Conservation (phyloP, 2,113 vertebrate genomes). For the Garra rufa region DNA sequence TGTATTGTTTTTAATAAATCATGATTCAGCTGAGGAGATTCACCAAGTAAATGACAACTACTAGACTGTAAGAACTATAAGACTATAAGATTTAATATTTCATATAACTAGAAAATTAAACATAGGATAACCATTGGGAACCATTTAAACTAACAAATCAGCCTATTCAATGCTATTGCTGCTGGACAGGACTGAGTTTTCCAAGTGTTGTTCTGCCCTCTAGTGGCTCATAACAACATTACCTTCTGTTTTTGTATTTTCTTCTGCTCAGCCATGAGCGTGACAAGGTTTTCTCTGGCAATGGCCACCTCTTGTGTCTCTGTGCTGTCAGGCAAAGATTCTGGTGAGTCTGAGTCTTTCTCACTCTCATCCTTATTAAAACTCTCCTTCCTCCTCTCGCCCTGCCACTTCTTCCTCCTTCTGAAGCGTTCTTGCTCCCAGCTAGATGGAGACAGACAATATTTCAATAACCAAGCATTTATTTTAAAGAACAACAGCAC, state of each 20-base stretch:
- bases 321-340: slow-evolving; percentile 78
- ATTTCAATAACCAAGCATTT: background rate
- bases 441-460: slow-evolving; percentile 63
- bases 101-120: background rate
- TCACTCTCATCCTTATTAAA: slow-evolving; percentile 83
- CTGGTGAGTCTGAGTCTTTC: slow-evolving; percentile 83
- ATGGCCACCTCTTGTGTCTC: slow-evolving; percentile 81
- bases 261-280: slow-evolving; percentile 82
- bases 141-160: background rate
- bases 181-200: background rate
- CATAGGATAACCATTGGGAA: background rate
- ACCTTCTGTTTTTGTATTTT: slow-evolving; percentile 85
- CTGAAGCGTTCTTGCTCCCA: slow-evolving; percentile 86
- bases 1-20: no score
- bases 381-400: slow-evolving; percentile 81
- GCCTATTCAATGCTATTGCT: background rate
- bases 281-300: slow-evolving; percentile 80
- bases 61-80: no score
- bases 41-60: no score
- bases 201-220: slow-evolving; percentile 7
- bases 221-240: background rate
- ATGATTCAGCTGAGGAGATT: no score
- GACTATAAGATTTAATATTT: no score
- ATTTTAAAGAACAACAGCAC: background rate
- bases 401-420: slow-evolving; percentile 78